Conservation (phyloP, 2,888 invertebrate genomes). For the Clitarchus hookeri region DNA sequence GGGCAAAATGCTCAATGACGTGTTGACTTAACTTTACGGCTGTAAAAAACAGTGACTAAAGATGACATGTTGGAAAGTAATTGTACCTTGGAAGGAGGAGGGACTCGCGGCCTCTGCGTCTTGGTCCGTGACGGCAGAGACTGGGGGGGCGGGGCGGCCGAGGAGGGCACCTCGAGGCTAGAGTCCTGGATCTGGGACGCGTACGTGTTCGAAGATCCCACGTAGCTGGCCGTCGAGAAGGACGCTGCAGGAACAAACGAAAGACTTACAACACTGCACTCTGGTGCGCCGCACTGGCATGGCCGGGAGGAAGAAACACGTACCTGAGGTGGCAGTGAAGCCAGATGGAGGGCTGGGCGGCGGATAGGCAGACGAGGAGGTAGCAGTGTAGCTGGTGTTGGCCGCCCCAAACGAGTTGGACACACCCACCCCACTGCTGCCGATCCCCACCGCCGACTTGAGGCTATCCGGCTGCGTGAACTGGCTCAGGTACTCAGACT, state of each 20-base stretch:
- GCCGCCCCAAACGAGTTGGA: slow-evolving; percentile 37
- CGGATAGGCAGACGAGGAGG: slow-evolving; percentile 41
- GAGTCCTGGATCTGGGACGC: slow-evolving; percentile 39
- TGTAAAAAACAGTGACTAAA: no score
- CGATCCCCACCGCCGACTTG: slow-evolving; percentile 58
- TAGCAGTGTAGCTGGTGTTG: slow-evolving; percentile 37
- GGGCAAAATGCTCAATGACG: no score
- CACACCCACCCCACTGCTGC: slow-evolving; percentile 35
- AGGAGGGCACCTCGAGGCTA: slow-evolving; percentile 50
- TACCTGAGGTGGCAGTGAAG: slow-evolving; percentile 38
- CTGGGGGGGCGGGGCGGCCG: slow-evolving; percentile 49
- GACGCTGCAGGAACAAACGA: slow-evolving; percentile 35
- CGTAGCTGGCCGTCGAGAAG: slow-evolving; percentile 41
- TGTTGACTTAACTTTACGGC: no score
- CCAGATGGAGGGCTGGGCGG: slow-evolving; percentile 42
- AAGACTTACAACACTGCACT: background rate
- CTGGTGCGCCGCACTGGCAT: background rate
- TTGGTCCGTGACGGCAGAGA: slow-evolving; percentile 61
- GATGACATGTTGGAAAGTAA: no score
- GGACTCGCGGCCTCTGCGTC: slow-evolving; percentile 73
- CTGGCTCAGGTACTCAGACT: slow-evolving; percentile 64
- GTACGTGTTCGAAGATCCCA: slow-evolving; percentile 38
- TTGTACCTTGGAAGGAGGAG: slow-evolving; percentile 80
- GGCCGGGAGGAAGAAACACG: background rate
- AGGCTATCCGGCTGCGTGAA: slow-evolving; percentile 61